phyloP scores from a whole-genome alignment of 1,140 invertebrate genomes.

The Anoplophora glabripennis region DNA sequence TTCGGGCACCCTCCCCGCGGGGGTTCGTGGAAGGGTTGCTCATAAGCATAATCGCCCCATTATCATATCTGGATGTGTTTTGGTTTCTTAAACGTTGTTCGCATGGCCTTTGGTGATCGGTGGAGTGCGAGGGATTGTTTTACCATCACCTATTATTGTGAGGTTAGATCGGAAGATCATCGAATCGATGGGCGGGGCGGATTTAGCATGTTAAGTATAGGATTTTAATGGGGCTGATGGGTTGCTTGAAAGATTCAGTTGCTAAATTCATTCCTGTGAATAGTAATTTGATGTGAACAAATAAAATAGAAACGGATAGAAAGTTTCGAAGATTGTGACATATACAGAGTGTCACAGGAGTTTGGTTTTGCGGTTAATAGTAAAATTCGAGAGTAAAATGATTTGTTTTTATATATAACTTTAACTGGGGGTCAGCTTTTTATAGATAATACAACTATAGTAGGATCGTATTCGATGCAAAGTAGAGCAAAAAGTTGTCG shows the following conservation, averaged over 20 bases:
- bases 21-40: slow-evolving; percentile 11
- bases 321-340: too few species aligned
- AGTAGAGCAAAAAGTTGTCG: too few species aligned
- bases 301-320: too few species aligned
- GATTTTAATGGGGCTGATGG: slow-evolving; percentile 14
- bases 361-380: too few species aligned
- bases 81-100: slow-evolving; percentile 16
- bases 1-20: slow-evolving; percentile 9
- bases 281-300: too few species aligned
- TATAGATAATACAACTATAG: too few species aligned
- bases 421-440: too few species aligned
- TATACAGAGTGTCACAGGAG: too few species aligned
- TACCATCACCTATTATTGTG: slow-evolving; percentile 15
- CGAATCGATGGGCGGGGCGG: background rate
- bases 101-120: slow-evolving; percentile 3
- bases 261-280: too few species aligned
- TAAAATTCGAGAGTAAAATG: too few species aligned
- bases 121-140: slow-evolving; percentile 20
- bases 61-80: slow-evolving; percentile 20
- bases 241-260: background rate
- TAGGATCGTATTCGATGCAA: too few species aligned
- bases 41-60: slow-evolving; percentile 17
- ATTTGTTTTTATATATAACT: too few species aligned
- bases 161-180: slow-evolving; percentile 16
- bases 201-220: slow-evolving; percentile 18